Evolutionary conservation across 2,888 invertebrate species (phyloP), one percentile per base, ranked within the genome.

Genomic region (Parnassius orleans): DNA sequence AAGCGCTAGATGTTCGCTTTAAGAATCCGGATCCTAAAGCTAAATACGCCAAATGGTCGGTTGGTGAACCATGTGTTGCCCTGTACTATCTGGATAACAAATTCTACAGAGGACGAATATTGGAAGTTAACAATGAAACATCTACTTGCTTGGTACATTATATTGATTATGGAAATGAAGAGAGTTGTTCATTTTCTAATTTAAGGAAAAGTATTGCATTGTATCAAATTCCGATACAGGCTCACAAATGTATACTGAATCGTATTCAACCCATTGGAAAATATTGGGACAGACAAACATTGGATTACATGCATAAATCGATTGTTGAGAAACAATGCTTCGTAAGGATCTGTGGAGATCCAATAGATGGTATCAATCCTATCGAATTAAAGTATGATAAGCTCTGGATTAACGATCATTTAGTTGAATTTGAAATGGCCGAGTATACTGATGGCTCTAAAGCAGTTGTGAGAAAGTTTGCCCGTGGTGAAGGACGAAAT

Each of bases 81-180:
- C 86, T 92, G 63, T 96, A 93, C 80, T 94, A 93, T 70, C 67
- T 89, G 14, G 95, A 96, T 74, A 89, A 93, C 10, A 85, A 87
- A 14, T 95, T 95, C 92, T 97, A 97, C 80, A 92, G 97, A 63
- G 96, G 94, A 9, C 85, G 87, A 73, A 91, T 96, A 2, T 1
- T 87, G 1, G 80, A 91, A 58, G 84, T 93, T 1, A 75, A 85
- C 50, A 70, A 81, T 1, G 86, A 92, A 63, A 69, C 82, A 2
- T 72, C 80, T 55, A 71, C 76, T 58, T 85, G 94, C 66, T 66
- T 89, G 60, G 94, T 97, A 0, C 87, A 93, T 58, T 97, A 96
- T 83, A 92, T 97, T 1, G 98, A 98, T 84, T 98, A 95, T 75
- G 98, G 98, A 0, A 97, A 96, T 76, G 88, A 93, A 50, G 97